Evolutionary conservation across 2,113 vertebrate genomes (phyloP).

Genomic region (Hirundichthys speculiger): DNA sequence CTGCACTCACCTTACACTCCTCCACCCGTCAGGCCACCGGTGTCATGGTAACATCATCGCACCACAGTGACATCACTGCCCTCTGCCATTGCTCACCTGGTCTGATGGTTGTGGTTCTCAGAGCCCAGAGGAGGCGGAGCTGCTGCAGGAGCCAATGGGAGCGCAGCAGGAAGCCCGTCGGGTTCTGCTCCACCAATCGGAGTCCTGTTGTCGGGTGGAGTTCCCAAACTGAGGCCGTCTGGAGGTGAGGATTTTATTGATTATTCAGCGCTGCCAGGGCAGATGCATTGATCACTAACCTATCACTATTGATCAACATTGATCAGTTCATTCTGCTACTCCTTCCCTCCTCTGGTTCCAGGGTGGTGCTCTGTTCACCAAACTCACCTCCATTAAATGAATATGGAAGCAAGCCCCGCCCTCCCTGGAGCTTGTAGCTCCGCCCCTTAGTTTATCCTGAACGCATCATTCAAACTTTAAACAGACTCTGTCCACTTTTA

Average conservation of each 20-base stretch:
- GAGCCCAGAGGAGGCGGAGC: conserved; percentile 76
- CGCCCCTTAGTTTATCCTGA: no score
- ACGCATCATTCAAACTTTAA: no score
- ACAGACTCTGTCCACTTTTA: no score
- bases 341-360: no score
- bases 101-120: conserved; percentile 63
- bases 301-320: no score
- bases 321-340: no score
- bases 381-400: no score
- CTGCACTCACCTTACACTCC: conserved; percentile 13
- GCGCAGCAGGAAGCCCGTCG: conserved; percentile 72
- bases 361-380: no score
- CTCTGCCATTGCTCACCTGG: conserved; percentile 24
- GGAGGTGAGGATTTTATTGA: conserved; percentile 74
- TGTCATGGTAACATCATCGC: conserved; percentile 37
- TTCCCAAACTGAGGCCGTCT: conserved; percentile 87
- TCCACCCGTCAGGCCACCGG: conserved; percentile 9
- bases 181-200: conserved; percentile 80
- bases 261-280: no score
- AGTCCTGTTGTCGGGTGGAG: conserved; percentile 86
- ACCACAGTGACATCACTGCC: conserved; percentile 11
- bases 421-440: no score
- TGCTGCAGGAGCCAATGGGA: conserved; percentile 52
- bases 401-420: no score
- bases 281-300: no score